Conservation (phyloP, 2,888 invertebrate genomes). For the Neoascia interrupta region DNA sequence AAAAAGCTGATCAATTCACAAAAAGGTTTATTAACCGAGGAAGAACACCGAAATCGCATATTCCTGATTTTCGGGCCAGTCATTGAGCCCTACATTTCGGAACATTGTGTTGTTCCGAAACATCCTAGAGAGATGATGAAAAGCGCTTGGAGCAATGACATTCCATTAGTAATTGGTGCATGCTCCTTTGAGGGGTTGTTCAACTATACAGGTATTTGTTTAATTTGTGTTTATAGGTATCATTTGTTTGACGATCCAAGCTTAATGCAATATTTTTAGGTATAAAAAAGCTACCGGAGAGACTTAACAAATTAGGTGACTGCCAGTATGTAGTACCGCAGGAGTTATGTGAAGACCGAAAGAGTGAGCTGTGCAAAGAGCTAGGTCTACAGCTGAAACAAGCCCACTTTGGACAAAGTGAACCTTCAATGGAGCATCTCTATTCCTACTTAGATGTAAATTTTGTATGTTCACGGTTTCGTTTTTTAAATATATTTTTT, state of each 20-base stretch:
- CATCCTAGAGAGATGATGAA: constrained; percentile 76
- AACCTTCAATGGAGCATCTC: constrained; percentile 75
- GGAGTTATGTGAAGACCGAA: constrained; percentile 72
- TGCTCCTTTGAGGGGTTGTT: constrained; percentile 78
- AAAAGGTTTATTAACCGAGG: constrained; percentile 73
- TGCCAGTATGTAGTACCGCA: constrained; percentile 72
- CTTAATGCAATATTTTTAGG: too few relatives aligned
- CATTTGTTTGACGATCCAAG: not conserved
- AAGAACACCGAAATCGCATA: constrained; percentile 72
- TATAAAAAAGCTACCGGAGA: constrained; percentile 69
- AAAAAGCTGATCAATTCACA: constrained; percentile 75
- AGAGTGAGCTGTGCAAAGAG: constrained; percentile 70
- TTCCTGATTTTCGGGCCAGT: constrained; percentile 77
- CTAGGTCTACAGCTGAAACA: constrained; percentile 74
- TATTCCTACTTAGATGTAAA: constrained; percentile 76
- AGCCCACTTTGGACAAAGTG: constrained; percentile 73
- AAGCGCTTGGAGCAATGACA: constrained; percentile 77
- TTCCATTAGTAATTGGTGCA: constrained; percentile 77
- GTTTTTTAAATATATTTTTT: not conserved
- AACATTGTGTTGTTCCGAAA: constrained; percentile 77
- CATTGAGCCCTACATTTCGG: constrained; percentile 76
- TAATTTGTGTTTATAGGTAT: not conserved
- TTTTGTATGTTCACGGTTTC: not conserved
- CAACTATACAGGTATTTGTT: constrained; percentile 74
- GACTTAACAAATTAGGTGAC: constrained; percentile 72